Evolutionary conservation across 2,888 invertebrate species (phyloP).

Genomic region (Eristalinus sepulchralis): DNA sequence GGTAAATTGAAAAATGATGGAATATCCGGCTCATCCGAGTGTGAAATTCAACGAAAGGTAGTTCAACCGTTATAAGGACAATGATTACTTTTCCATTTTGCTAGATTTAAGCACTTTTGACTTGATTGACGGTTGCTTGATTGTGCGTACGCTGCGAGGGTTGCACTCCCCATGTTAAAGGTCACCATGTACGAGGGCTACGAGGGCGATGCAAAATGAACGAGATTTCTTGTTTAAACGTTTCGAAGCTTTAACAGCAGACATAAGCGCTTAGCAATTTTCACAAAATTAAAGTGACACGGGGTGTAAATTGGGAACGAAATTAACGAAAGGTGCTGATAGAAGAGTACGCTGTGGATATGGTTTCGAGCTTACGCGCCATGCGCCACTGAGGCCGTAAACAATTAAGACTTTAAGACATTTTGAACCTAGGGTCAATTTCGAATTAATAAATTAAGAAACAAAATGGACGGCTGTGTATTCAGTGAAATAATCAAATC

Average conservation of each 20-base stretch:
- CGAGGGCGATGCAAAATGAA: background rate
- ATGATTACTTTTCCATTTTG: conserved; percentile 46
- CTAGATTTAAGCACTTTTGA: conserved; percentile 43
- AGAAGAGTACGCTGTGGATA: no score
- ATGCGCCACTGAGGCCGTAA: no score
- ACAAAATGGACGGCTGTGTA: no score
- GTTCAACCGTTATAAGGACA: conserved; percentile 50
- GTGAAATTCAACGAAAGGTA: conserved; percentile 52
- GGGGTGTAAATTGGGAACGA: no score
- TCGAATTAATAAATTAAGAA: no score
- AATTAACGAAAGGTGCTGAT: no score
- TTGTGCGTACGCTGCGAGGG: background rate
- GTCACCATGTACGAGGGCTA: background rate
- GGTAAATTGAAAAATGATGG: conserved; percentile 68
- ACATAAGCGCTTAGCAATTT: background rate
- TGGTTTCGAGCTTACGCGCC: no score
- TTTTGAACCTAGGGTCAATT: no score
- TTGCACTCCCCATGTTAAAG: background rate
- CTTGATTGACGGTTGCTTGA: conserved; percentile 33
- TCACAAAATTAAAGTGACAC: no score
- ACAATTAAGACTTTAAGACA: no score
- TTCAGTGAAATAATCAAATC: no score
- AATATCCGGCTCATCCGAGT: conserved; percentile 63
- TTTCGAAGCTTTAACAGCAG: background rate
- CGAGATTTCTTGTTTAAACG: background rate